Conservation (phyloP, 2,888 invertebrate species). For the Tachina fera region DNA sequence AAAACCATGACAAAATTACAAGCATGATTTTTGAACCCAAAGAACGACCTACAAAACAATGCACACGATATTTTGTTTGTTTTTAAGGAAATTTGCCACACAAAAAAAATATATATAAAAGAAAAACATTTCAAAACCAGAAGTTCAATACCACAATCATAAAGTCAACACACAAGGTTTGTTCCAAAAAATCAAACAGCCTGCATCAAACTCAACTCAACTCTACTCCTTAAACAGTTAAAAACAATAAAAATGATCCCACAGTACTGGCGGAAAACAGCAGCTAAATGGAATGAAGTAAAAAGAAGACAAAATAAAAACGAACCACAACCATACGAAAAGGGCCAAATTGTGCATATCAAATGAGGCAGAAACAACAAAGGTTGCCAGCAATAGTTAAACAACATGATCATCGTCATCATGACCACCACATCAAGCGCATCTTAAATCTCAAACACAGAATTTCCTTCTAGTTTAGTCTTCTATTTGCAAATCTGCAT, state of each 20-base stretch:
- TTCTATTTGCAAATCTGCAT: slow-evolving; percentile 59
- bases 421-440: slow-evolving; percentile 13
- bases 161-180: slow-evolving; percentile 70
- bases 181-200: slow-evolving; percentile 39
- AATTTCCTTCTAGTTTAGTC: slow-evolving; percentile 40
- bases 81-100: slow-evolving; percentile 8
- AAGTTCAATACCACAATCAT: slow-evolving; percentile 72
- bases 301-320: slow-evolving; percentile 41
- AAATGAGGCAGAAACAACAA: slow-evolving; percentile 60
- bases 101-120: background rate
- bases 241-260: slow-evolving; percentile 66
- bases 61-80: slow-evolving; percentile 66
- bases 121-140: slow-evolving; percentile 69
- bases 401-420: slow-evolving; percentile 13
- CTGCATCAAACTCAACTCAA: slow-evolving; percentile 6
- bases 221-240: slow-evolving; percentile 53
- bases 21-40: slow-evolving; percentile 69
- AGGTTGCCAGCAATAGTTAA: background rate
- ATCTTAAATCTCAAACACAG: slow-evolving; percentile 42
- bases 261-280: slow-evolving; percentile 47
- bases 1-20: slow-evolving; percentile 70
- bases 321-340: slow-evolving; percentile 56
- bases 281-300: slow-evolving; percentile 40
- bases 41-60: slow-evolving; percentile 71
- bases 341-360: slow-evolving; percentile 72